Conservation (phyloP, 2,797 vertebrate genomes). For the Triplophysa bombifrons region DNA sequence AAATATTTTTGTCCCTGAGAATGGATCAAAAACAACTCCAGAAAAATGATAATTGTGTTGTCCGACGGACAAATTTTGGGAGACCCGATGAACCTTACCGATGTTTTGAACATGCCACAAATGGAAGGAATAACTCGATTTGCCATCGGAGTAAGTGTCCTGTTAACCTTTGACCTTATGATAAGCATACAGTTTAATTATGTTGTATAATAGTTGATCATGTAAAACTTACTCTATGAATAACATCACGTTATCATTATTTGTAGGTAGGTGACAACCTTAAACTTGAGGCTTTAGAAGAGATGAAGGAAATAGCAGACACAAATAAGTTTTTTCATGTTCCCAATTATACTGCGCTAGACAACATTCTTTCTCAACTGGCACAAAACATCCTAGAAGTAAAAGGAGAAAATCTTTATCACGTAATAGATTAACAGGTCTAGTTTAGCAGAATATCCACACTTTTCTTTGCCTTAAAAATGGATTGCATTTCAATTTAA, state of each 20-base stretch:
- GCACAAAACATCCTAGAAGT: constrained; percentile 65
- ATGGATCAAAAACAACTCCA: constrained; percentile 71
- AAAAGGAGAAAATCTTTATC: too few species aligned
- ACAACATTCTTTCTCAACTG: constrained; percentile 69
- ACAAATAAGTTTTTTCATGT: constrained; percentile 71
- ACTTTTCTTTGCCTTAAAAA: too few species aligned
- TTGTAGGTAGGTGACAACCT: constrained; percentile 70
- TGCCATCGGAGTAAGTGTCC: constrained; percentile 75
- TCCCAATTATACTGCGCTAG: constrained; percentile 72
- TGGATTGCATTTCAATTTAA: too few species aligned
- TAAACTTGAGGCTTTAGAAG: constrained; percentile 54
- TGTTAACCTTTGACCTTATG: not conserved
- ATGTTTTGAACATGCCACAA: constrained; percentile 68
- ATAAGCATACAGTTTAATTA: not conserved
- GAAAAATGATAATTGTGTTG: constrained; percentile 80
- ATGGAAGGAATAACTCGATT: constrained; percentile 73
- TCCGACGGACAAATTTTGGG: constrained; percentile 76
- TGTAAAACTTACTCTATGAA: not conserved
- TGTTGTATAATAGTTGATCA: too few species aligned
- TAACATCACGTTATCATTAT: constrained; percentile 13
- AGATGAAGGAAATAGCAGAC: constrained; percentile 74
- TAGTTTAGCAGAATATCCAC: too few species aligned
- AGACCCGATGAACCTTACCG: constrained; percentile 64
- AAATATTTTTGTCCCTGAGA: constrained; percentile 70
- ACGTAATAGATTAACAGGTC: too few species aligned